Percentiles rank a stretch among this genome's conserved stretches.
Conservation (phyloP, 2,113 vertebrate species). For the Todiramphus saurophagus region DNA sequence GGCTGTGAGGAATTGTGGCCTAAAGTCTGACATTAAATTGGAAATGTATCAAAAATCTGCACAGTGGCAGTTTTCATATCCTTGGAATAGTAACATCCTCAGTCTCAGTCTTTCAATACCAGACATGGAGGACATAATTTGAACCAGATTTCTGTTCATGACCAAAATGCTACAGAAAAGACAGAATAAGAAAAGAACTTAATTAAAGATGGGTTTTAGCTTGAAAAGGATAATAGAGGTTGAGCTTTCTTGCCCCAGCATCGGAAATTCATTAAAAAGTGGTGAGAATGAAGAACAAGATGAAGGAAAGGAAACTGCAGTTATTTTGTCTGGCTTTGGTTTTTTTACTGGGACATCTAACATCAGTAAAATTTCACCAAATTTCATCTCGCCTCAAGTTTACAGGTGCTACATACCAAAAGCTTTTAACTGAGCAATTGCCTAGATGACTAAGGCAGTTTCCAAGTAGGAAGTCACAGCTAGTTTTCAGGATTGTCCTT, state of each 20-base stretch:
- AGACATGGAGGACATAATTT: not conserved
- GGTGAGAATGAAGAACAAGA: not conserved
- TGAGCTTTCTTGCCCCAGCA: not conserved
- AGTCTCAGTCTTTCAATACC: not conserved
- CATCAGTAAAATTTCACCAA: not conserved
- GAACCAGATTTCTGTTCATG: not conserved
- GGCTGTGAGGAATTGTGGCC: not conserved
- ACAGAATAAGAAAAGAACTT: not conserved
- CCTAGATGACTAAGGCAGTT: not conserved
- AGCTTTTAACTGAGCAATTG: not conserved
- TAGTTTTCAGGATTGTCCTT: not conserved
- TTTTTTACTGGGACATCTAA: not conserved
- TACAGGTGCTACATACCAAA: not conserved
- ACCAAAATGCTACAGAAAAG: not conserved
- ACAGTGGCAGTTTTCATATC: not conserved
- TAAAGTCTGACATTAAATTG: not conserved
- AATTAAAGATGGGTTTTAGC: not conserved
- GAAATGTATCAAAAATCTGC: not conserved
- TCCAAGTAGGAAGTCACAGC: not conserved
- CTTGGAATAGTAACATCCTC: not conserved
- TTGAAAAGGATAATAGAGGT: not conserved
- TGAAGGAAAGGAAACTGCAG: not conserved
- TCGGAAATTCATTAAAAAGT: not conserved
- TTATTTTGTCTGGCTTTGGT: not conserved
- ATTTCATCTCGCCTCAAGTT: not conserved